These are phyloP conservation scores for Crenuchus spilurus DNA, from an alignment of 2,797 vertebrate species.

Conservation along the genomic window DNA sequence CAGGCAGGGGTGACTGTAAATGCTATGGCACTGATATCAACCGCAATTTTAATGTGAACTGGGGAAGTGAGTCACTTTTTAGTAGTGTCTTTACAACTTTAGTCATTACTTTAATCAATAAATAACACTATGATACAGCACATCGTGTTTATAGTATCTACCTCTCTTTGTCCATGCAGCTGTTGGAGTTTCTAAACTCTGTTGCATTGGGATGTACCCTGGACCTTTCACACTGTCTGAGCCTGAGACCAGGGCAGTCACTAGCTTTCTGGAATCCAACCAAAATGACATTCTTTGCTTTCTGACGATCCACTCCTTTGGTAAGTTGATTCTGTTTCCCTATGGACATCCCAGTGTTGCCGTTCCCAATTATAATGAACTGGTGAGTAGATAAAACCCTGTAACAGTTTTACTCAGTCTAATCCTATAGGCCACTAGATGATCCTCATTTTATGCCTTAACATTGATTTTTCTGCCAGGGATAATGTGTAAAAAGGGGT, in stretches of 20 bases:
- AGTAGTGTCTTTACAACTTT: neutral
- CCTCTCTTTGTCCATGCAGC: neutral
- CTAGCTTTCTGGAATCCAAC: neutral
- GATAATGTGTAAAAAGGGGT: no score
- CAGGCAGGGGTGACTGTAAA: neutral
- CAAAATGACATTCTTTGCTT: neutral
- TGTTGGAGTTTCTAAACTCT: neutral
- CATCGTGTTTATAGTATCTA: no score
- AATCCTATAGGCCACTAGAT: no score
- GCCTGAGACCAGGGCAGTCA: neutral
- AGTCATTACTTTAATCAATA: no score
- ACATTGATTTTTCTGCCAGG: no score
- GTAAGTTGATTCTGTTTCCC: neutral
- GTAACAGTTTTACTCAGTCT: no score
- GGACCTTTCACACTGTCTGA: neutral
- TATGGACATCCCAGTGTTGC: neutral
- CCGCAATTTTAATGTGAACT: neutral
- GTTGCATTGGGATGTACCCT: neutral
- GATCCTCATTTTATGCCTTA: no score
- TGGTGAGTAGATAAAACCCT: neutral
- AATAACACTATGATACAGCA: no score
- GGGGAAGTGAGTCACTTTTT: neutral
- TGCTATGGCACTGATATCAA: neutral
- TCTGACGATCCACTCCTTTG: neutral
- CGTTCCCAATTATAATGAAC: neutral